Conservation (phyloP, 2,113 vertebrate genomes). For the Arizona elegans region DNA sequence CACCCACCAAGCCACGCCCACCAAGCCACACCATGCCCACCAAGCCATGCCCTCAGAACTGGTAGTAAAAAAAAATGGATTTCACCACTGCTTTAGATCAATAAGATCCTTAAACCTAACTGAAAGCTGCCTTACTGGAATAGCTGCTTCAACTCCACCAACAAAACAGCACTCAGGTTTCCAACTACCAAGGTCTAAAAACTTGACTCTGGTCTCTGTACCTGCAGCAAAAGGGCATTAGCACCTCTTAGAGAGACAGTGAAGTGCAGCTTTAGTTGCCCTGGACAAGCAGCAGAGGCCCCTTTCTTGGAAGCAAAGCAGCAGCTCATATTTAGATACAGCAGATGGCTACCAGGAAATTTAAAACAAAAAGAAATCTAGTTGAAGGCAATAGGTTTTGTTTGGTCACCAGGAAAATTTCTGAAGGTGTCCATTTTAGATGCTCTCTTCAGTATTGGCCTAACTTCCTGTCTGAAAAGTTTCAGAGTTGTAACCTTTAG, state of each 20-base stretch:
- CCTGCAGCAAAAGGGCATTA: neutral
- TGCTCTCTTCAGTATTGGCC: too few species aligned
- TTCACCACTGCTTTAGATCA: neutral
- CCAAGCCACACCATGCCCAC: too few species aligned
- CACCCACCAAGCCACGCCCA: too few species aligned
- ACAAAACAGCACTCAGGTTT: neutral
- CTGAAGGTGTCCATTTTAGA: neutral
- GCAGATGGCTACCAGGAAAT: neutral
- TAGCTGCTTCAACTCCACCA: neutral
- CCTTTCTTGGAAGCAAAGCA: neutral
- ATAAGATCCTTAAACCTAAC: neutral
- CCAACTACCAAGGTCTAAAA: neutral
- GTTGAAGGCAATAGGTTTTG: neutral
- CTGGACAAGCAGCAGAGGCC: neutral
- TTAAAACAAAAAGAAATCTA: neutral
- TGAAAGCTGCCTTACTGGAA: neutral
- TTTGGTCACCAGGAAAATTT: neutral
- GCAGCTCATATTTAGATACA: neutral
- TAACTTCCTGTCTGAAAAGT: neutral
- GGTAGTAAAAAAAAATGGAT: too few species aligned
- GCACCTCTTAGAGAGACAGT: neutral
- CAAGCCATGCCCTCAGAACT: too few species aligned
- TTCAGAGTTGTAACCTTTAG: neutral
- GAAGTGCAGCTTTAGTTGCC: neutral
- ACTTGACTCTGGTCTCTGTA: neutral